Evolutionary conservation across 2,888 invertebrate species (phyloP).

Genomic region (Phymatocera aterrima): DNA sequence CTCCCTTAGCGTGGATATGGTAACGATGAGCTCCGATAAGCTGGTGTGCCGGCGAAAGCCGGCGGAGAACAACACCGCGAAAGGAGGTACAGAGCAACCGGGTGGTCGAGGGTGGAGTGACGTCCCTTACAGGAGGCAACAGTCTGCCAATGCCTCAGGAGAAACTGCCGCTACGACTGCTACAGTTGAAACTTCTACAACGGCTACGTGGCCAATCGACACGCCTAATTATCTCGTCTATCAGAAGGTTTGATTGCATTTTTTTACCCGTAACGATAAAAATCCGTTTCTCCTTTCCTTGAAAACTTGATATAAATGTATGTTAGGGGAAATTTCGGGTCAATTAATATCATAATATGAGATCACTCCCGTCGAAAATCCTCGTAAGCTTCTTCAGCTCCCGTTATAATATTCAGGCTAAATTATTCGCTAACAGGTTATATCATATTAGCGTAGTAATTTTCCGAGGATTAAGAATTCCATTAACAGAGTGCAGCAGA

Average conservation of each 20-base stretch:
- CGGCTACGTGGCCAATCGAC: slow-evolving; percentile 82
- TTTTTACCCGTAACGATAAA: background rate
- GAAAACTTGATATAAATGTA: too few species aligned
- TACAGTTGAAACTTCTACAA: slow-evolving; percentile 74
- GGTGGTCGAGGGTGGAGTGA: slow-evolving; percentile 57
- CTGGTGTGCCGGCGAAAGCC: slow-evolving; percentile 79
- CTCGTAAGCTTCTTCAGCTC: background rate
- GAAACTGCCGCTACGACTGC: slow-evolving; percentile 52
- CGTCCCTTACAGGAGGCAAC: slow-evolving; percentile 52
- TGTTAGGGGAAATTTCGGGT: too few species aligned
- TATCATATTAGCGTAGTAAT: background rate
- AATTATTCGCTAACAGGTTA: background rate
- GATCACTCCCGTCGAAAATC: background rate
- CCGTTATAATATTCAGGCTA: background rate
- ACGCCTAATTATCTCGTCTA: slow-evolving; percentile 93
- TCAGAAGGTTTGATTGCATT: slow-evolving; percentile 82
- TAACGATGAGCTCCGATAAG: slow-evolving; percentile 82
- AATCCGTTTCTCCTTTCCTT: too few species aligned
- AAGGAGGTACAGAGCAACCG: slow-evolving; percentile 59
- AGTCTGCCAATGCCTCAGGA: slow-evolving; percentile 61
- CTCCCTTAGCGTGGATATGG: slow-evolving; percentile 80
- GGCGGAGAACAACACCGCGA: slow-evolving; percentile 74
- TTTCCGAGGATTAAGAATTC: too few species aligned
- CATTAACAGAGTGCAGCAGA: background rate
- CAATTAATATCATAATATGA: background rate